These are phyloP conservation scores for Tachystola acroxantha DNA, from an alignment of 2,888 invertebrate species.

Conservation along the genomic window DNA sequence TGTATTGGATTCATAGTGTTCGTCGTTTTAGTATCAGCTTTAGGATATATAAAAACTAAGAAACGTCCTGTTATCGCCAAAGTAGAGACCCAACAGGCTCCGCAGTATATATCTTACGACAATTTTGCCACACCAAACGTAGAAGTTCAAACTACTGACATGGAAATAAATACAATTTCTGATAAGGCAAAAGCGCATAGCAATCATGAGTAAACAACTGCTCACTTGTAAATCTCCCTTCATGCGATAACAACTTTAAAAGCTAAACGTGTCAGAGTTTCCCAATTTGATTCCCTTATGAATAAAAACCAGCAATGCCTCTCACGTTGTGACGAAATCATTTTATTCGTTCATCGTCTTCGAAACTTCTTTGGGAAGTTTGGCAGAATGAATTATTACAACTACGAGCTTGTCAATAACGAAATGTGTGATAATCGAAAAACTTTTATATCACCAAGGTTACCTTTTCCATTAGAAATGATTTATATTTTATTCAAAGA, in stretches of 20 bases:
- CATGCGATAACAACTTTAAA: not conserved
- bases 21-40: constrained; percentile 88
- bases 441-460: constrained; percentile 42
- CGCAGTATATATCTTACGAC: constrained; percentile 88
- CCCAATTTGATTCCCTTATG: constrained; percentile 40
- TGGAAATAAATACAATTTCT: constrained; percentile 66
- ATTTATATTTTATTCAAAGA: constrained; percentile 17
- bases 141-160: constrained; percentile 61
- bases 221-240: not conserved
- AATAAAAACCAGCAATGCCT: constrained; percentile 37
- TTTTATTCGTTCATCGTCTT: constrained; percentile 47
- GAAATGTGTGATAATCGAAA: constrained; percentile 61
- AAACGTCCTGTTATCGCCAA: constrained; percentile 88
- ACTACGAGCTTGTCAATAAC: constrained; percentile 57
- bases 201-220: constrained; percentile 37
- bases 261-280: constrained; percentile 24
- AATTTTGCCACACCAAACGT: constrained; percentile 60
- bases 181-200: constrained; percentile 57
- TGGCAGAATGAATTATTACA: constrained; percentile 60
- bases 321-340: constrained; percentile 39
- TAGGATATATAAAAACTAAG: constrained; percentile 91
- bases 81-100: constrained; percentile 82
- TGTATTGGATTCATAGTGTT: constrained; percentile 92
- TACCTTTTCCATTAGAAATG: constrained; percentile 26
- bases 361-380: constrained; percentile 49